A percentile compares a stretch with the other conserved stretches of the same genome.
phyloP scores from a whole-genome alignment of 2,797 vertebrate genomes.

The Tadarida brasiliensis region DNA sequence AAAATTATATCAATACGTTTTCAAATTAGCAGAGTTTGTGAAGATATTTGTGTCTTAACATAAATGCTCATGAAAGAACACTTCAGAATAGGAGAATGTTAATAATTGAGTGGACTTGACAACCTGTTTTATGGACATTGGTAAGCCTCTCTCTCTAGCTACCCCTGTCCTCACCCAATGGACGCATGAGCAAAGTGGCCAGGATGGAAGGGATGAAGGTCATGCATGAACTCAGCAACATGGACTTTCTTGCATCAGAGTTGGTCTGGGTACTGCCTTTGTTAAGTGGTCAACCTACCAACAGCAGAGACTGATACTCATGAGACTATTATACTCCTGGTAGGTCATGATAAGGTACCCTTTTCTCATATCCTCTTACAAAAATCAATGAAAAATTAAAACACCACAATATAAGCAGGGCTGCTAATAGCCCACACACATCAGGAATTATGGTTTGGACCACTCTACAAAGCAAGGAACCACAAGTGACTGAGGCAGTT shows the following conservation, averaged over 20 bases:
- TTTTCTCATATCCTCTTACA: not conserved
- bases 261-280: not conserved
- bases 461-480: not conserved
- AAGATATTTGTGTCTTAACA: not conserved
- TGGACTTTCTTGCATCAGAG: not conserved
- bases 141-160: not conserved
- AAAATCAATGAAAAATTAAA: constrained; percentile 8
- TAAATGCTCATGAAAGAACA: not conserved
- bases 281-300: not conserved
- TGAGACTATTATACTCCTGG: not conserved
- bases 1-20: not conserved
- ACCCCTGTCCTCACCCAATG: not conserved
- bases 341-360: not conserved
- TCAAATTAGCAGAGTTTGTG: not conserved
- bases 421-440: not conserved
- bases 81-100: not conserved
- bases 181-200: not conserved
- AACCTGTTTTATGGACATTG: not conserved
- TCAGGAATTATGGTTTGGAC: not conserved
- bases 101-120: not conserved
- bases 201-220: not conserved
- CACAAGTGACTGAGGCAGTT: not conserved
- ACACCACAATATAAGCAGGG: not conserved
- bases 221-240: not conserved
- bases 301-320: not conserved